phyloP scores from a whole-genome alignment of 2,113 vertebrate species.

The Oreochromis tanganicae region DNA sequence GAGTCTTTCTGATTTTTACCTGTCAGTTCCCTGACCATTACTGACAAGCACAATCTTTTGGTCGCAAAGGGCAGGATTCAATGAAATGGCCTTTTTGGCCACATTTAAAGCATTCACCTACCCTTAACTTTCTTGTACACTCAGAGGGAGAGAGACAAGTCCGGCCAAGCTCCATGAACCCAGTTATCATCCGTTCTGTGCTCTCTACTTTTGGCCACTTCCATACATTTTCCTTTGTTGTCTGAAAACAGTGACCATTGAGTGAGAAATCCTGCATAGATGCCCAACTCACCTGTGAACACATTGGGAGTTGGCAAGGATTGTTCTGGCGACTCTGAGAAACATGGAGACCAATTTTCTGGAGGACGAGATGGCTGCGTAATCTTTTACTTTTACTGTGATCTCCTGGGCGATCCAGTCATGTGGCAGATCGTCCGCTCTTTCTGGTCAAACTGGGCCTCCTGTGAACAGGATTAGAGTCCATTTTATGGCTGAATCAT shows the following conservation, averaged over 20 bases:
- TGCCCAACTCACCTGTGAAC: background rate
- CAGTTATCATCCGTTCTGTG: background rate
- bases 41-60: background rate
- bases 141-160: background rate
- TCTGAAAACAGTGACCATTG: background rate
- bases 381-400: too few species aligned
- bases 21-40: background rate
- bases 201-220: background rate
- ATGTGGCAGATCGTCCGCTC: background rate
- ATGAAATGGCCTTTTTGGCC: background rate
- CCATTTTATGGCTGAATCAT: too few species aligned
- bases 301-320: background rate
- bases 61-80: background rate
- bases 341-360: background rate
- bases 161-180: background rate
- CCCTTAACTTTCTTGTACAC: background rate
- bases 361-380: background rate
- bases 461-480: too few species aligned
- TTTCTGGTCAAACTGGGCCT: too few species aligned
- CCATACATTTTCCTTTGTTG: background rate
- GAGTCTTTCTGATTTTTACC: background rate
- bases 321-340: background rate
- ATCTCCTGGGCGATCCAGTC: background rate
- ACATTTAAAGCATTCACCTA: background rate
- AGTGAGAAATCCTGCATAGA: background rate